Conservation (phyloP, 2,888 invertebrate genomes). For the Drosophila longiperda region DNA sequence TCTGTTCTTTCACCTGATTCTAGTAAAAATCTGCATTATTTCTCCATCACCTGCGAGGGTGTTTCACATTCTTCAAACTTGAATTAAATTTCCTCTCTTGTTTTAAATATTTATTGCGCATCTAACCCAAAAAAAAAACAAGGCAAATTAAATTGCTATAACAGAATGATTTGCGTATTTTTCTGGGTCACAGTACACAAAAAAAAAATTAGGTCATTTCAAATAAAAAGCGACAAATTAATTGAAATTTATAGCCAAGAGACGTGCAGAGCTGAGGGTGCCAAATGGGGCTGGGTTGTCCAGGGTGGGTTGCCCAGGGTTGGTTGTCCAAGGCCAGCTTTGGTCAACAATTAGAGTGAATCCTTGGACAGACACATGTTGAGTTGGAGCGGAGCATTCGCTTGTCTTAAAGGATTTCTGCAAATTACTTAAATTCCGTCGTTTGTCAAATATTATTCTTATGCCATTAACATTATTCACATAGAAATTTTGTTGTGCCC, state of each 20-base stretch:
- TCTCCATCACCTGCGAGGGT: neutral
- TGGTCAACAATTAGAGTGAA: slow-evolving; percentile 67
- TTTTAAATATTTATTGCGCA: slow-evolving; percentile 58
- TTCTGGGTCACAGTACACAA: slow-evolving; percentile 12
- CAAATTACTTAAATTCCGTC: neutral
- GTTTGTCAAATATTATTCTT: slow-evolving; percentile 1
- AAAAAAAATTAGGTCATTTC: slow-evolving; percentile 46
- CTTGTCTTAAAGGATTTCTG: slow-evolving; percentile 1
- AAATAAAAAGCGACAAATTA: slow-evolving; percentile 73
- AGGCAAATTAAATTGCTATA: slow-evolving; percentile 70
- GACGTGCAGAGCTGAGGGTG: slow-evolving; percentile 51
- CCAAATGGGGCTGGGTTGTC: neutral
- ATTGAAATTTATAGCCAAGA: slow-evolving; percentile 69
- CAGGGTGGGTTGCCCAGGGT: slow-evolving; percentile 9
- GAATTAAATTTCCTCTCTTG: neutral
- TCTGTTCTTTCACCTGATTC: neutral
- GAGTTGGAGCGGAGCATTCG: slow-evolving; percentile 7
- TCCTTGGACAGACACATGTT: slow-evolving; percentile 41
- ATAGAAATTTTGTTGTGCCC: slow-evolving; percentile 4
- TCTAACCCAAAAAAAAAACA: slow-evolving; percentile 39
- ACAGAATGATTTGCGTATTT: slow-evolving; percentile 70
- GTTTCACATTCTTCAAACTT: neutral
- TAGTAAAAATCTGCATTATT: neutral
- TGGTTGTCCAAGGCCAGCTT: slow-evolving; percentile 26
- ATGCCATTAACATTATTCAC: slow-evolving; percentile 13